Percentiles rank a stretch among this genome's conserved stretches.
Conservation (phyloP, 37 sponge, comb jelly and placozoan species). For the Beroe ovata region DNA sequence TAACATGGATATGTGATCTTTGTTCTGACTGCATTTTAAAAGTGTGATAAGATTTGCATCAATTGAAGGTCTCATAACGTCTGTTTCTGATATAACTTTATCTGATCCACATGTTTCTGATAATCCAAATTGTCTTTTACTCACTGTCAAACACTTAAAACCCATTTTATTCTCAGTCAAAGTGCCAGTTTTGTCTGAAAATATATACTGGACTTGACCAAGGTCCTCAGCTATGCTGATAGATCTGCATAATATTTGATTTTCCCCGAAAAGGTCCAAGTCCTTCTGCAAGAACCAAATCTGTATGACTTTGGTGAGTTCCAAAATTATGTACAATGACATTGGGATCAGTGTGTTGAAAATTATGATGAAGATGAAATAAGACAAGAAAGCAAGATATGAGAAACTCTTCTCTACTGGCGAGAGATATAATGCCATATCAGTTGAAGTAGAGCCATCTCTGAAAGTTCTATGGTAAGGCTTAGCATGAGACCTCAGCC, state of each 20-base stretch:
- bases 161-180: constrained; percentile 71
- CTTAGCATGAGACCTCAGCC: background rate
- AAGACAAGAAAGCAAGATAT: constrained; percentile 31
- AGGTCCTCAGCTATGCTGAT: constrained; percentile 85
- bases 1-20: constrained; percentile 42
- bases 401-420: background rate
- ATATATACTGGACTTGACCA: constrained; percentile 84
- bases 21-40: background rate
- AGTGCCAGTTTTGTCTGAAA: constrained; percentile 92
- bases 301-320: constrained; percentile 79
- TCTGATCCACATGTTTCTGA: constrained; percentile 35
- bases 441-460: background rate
- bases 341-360: constrained; percentile 72
- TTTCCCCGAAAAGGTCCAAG: constrained; percentile 73
- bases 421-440: background rate
- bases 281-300: constrained; percentile 82
- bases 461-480: background rate
- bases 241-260: constrained; percentile 73
- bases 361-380: constrained; percentile 24
- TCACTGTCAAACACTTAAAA: constrained; percentile 42
- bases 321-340: constrained; percentile 82
- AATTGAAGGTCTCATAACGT: background rate
- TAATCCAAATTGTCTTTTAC: constrained; percentile 15
- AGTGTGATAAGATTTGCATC: background rate
- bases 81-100: background rate